Evolutionary conservation across 2,797 vertebrate species (phyloP), one percentile per base, ranked within the genome.

Genomic region (Sylvia borin): DNA sequence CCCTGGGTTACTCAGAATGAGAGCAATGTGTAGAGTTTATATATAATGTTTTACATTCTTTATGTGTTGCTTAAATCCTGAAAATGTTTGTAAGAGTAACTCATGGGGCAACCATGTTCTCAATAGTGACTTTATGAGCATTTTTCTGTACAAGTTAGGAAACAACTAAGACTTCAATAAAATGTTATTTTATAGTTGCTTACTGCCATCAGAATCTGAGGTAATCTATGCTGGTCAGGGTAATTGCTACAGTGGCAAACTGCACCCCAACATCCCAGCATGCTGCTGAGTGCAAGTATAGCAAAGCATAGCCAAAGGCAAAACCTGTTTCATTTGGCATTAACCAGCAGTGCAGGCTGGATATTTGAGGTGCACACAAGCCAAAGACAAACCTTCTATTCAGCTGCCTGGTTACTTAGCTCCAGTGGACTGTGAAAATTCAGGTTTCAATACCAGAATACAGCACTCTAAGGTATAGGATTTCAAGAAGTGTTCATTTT

Each of bases 291-390:
- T 43, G 54, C 54, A 68, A 72, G 45, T 1, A 36, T 1, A 77
- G 58, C 48, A 43, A 29, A 64, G 40, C 42, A 73, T 2, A 75
- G 32, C 45, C 70, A 42, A 85, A 95, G 68, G 57, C 54, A 90
- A 92, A 90, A 74, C 67, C 42, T 81, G 29, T 96, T 96, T 95
- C 85, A 40, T 19, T 90, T 96, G 96, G 93, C 92, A 50, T 73
- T 54, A 60, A 36, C 9, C 10, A 62, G 42, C 67, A 68, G 87
- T 7, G 9, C 77, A 74, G 67, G 71, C 4, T 67, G 81, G 55
- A 64, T 42, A 80, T 65, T 79, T 7, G 6, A 55, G 43, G 57
- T 90, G 77, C 91, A 64, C 42, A n/a, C 25, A 53, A 87, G 60
- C 65, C 87, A 88, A 85, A 93, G 91, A 74, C 60, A 96, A 96